Evolutionary conservation across 37 sponge, comb jelly and placozoan genomes (phyloP), one percentile per base, ranked within the genome.

Genomic region (Amphimedon queenslandica): DNA sequence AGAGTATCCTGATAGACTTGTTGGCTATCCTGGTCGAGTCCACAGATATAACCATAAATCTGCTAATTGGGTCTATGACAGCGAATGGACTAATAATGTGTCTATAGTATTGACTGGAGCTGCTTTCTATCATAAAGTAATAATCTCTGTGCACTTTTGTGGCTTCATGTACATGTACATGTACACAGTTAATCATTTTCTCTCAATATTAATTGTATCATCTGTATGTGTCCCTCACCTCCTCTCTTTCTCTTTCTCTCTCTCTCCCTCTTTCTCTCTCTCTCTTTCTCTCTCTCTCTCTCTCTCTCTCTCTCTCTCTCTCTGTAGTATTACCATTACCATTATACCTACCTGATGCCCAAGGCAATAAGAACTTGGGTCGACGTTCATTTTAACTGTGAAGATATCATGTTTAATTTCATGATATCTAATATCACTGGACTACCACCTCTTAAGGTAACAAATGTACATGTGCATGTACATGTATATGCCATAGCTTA

Each of bases 381-480:
- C 5, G 78, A 90, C 55, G 21, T 40, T 6, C 77, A 90, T 66
- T 76, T 85, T 78, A 86, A 90, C 74, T 90, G 91, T 74, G 86
- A 86, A 40, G 91, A 90, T 67, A 90, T 90, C n/a, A 82, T 81
- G 34, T 86, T 90, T 77, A 90, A 90, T 66, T 86, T 80, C 47
- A 72, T 90, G 60, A 65, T 90, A 29, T 41, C 78, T 33, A 74
- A 79, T 57, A 71, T 76, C 78, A 85, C 85, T 55, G 84, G 78
- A 16, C 57, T 80, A 1, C 86, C 91, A 30, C 86, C 86, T 53
- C 21, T 90, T 3, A 90, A 90, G 67, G 91, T 90, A 1, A 51
- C 13, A 13, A 18, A 47, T 47, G 53, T 47, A 47, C 13, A 13
- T 47, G 13, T 47, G 53, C 13, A 47, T 47, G 53, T 47, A 47